phyloP scores from a whole-genome alignment of 2,888 invertebrate genomes.

The Pristionchus maxplancki region DNA sequence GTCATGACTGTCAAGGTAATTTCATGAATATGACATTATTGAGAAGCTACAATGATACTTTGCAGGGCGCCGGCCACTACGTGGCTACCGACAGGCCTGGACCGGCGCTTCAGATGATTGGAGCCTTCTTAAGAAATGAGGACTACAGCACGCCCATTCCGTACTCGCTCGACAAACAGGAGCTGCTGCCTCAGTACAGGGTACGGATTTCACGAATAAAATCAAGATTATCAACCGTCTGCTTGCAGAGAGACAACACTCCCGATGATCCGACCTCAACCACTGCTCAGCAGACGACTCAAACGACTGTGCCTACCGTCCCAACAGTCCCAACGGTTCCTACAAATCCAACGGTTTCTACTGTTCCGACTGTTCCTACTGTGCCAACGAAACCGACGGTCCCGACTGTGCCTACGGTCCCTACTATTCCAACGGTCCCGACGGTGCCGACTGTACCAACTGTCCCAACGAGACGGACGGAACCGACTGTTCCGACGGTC shows the following conservation, averaged over 20 bases:
- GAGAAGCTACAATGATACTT: background rate
- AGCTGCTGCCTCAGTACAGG: constrained; percentile 63
- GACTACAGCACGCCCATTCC: constrained; percentile 61
- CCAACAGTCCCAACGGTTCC: background rate
- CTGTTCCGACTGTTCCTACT: background rate
- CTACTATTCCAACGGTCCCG: background rate
- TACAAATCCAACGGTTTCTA: too few species aligned
- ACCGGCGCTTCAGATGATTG: constrained; percentile 86
- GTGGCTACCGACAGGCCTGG: constrained; percentile 88
- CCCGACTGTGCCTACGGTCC: background rate
- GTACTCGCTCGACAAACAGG: constrained; percentile 61
- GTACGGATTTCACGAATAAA: constrained; percentile 44
- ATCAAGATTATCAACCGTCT: background rate
- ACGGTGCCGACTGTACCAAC: background rate
- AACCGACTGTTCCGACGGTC: background rate
- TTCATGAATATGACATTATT: too few species aligned
- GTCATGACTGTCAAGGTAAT: constrained; percentile 47
- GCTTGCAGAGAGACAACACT: background rate
- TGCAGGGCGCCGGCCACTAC: constrained; percentile 85
- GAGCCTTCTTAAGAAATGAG: constrained; percentile 80
- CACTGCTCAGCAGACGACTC: background rate
- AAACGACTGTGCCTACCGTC: background rate
- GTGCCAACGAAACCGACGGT: background rate
- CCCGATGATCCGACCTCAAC: background rate
- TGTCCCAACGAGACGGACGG: too few species aligned